Conservation (phyloP, 92 coral and sea anemone species). For the Epizoanthus rinbou region DNA sequence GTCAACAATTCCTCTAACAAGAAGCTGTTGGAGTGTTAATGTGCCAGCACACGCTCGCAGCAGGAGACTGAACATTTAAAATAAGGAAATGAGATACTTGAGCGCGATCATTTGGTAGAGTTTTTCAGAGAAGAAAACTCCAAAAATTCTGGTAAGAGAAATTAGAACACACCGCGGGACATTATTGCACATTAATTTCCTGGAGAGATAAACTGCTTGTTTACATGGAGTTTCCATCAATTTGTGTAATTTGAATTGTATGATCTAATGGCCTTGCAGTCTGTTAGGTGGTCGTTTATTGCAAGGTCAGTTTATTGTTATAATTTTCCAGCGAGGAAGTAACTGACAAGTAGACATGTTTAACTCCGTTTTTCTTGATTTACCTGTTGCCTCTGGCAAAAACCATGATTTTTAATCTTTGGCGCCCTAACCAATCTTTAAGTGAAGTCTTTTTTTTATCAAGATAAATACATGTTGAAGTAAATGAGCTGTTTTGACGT, state of each 20-base stretch:
- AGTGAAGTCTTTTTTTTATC: neutral
- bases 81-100: conserved; percentile 38
- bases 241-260: conserved; percentile 36
- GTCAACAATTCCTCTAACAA: neutral
- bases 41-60: conserved; percentile 15
- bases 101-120: conserved; percentile 19
- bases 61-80: conserved; percentile 34
- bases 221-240: neutral
- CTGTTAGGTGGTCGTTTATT: conserved; percentile 15
- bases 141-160: conserved; percentile 18
- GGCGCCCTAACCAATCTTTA: too few species aligned
- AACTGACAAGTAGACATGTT: neutral
- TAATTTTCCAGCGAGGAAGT: neutral
- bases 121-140: conserved; percentile 6
- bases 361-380: neutral
- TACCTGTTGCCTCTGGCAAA: neutral
- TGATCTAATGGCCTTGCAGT: conserved; percentile 12
- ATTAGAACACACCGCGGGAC: conserved; percentile 29
- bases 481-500: neutral
- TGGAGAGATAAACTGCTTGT: conserved; percentile 18
- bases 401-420: neutral
- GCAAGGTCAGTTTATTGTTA: neutral
- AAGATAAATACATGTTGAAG: neutral
- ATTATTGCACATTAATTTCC: conserved; percentile 40
- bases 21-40: neutral